Evolutionary conservation across 2,113 vertebrate genomes (phyloP), one percentile per base, ranked within the genome.

Genomic region (Puffinus mauretanicus): DNA sequence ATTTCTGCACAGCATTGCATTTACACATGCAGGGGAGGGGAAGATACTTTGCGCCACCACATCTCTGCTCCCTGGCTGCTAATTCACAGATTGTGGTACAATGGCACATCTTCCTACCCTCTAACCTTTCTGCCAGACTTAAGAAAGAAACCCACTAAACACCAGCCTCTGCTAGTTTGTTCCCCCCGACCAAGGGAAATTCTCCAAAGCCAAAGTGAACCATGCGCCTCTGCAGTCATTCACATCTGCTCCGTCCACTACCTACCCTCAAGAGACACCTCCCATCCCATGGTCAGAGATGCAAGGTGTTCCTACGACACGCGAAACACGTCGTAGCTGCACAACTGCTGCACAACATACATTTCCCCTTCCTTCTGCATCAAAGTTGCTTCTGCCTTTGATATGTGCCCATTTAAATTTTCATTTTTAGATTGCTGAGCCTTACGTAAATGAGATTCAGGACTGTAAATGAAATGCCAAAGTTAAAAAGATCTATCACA

Each of bases 271-370:
- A 36, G 24, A 47, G 16, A 47, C 16, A 64, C 9, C 8, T 73
- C 29, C 55, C 13, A 21, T 6, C 16, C 58, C 29, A 24, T 0
- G 2, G 19, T 21, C 60, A 78, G 58, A 81, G 60, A 60, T 5
- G 17, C 54, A 58, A 55, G 1, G 6, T 9, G 21, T 11, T 77
- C 82, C 64, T 40, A 22, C 0, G 0, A 51, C 47, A n/a, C 0
- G 0, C 4, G 9, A 38, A 79, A 32, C 15, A 54, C 0, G 0
- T 12, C 1, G 1, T 8, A 55, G 60, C 38, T 42, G 20, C 64
- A 47, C 46, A 78, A 38, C 3, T 66, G 52, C 54, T 78, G 34
- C 55, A 57, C 20, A 64, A 52, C 16, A 65, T 17, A 40, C n/a
- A 16, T 11, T 42, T 67, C 20, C 18, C 34, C 46, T 38, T 86